Base-by-base conservation (phyloP, 2,888 invertebrate species). In the Sycophila texana region DNA sequence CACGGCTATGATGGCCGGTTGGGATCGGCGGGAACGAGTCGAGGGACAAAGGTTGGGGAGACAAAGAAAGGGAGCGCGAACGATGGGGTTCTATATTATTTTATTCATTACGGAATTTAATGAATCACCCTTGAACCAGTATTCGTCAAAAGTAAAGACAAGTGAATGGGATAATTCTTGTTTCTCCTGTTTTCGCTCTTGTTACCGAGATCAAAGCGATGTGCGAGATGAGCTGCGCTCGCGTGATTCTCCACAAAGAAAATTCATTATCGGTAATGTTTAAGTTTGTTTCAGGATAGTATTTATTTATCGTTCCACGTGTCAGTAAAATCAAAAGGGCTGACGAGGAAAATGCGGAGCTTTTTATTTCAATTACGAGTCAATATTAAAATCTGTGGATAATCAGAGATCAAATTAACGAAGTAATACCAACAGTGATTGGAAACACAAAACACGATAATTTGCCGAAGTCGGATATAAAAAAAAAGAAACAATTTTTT, bases 41-140 rank as follows among this genome's bases (percentile, higher is more conserved):
- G 65, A 51, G 67, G 68, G 53, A 63, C 51, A 60, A 57, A n/a
- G 71, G 39, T 39, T 12, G 55, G 58, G 30, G 57, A 39, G 71
- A 67, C 72, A 63, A 70, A 70, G 63, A 55, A 30, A 18, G 13
- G 20, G 60, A 60, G 10, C 67, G 20, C n/a, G 26, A 39, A 39
- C 39, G 39, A 39, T 39, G 73, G 77, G 68, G 76, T 80, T 80
- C 63, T 74, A 80, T 80, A 77, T 74, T 74, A 80, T 80, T 77
- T 80, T 71, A 80, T 80, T 77, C 77, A 80, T 80, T 77, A 74
- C 18, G 70, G 57, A 71, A 71, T 74, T 58, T 65, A 77, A 71
- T 71, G 80, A 77, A 77, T 80, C 77, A 74, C 60, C 22, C 51
- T 2, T 39, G 39, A 39, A 39, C 10, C 65, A 16, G 22, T 13